phyloP scores from a whole-genome alignment of 1,140 invertebrate species.

The Condylostylus longicornis region DNA sequence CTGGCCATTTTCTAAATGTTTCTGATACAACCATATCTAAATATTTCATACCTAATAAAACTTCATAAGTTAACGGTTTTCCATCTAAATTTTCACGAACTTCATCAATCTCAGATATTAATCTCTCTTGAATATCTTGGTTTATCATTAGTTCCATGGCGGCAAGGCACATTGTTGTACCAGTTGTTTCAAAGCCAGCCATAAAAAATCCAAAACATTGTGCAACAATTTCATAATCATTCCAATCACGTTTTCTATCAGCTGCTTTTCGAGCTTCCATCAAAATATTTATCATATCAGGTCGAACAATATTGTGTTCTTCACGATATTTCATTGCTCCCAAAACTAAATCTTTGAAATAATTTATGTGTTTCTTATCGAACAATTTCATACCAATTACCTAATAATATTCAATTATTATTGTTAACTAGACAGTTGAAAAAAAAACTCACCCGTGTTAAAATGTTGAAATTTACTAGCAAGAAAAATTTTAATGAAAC shows the following conservation, averaged over 20 bases:
- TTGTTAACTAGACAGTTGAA: background rate
- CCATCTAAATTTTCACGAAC: constrained; percentile 15
- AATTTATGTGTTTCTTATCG: constrained; percentile 17
- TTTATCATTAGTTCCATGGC: constrained; percentile 39
- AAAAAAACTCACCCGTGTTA: constrained; percentile 10
- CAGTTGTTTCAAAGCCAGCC: constrained; percentile 49
- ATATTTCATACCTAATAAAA: constrained; percentile 34
- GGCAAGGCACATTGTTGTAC: constrained; percentile 36
- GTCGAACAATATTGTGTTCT: constrained; percentile 32
- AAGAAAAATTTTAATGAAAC: constrained; percentile 18
- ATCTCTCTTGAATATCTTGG: constrained; percentile 41
- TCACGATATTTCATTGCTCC: constrained; percentile 35
- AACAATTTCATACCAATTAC: constrained; percentile 15
- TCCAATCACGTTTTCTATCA: constrained; percentile 27
- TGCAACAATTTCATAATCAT: constrained; percentile 45
- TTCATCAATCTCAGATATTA: constrained; percentile 41
- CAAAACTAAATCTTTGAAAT: constrained; percentile 28
- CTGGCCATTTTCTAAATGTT: constrained; percentile 40
- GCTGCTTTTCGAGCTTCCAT: constrained; percentile 33
- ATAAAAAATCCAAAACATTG: constrained; percentile 45
- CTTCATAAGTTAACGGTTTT: constrained; percentile 30
- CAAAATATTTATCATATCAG: constrained; percentile 39
- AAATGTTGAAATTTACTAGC: constrained; percentile 7
- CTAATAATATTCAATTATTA: constrained; percentile 8
- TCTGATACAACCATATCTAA: constrained; percentile 38